phyloP scores from a whole-genome alignment of 2,888 invertebrate genomes.

The Cerastoderma edule region DNA sequence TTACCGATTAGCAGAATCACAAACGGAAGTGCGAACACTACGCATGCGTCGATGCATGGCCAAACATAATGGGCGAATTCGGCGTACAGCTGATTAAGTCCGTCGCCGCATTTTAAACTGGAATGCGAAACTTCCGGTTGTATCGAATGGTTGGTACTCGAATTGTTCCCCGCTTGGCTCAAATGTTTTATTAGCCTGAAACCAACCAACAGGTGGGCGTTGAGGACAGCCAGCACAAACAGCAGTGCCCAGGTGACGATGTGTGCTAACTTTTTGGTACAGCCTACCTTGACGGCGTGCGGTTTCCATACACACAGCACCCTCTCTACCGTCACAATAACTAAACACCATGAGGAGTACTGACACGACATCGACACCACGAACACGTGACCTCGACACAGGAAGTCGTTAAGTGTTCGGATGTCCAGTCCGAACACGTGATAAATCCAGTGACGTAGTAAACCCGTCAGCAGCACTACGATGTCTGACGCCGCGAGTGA shows the following conservation, averaged over 20 bases:
- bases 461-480: constrained; percentile 64
- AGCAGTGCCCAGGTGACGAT: constrained; percentile 35
- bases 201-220: constrained; percentile 64
- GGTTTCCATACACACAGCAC: constrained; percentile 69
- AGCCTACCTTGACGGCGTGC: constrained; percentile 64
- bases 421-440: constrained; percentile 54
- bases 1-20: constrained; percentile 67
- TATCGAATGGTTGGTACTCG: not conserved
- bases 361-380: constrained; percentile 66
- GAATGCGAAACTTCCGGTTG: constrained; percentile 30
- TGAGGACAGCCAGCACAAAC: constrained; percentile 49
- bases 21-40: constrained; percentile 68
- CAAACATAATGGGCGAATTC: constrained; percentile 52
- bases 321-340: constrained; percentile 72
- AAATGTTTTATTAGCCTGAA: constrained; percentile 7
- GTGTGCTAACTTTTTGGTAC: constrained; percentile 51
- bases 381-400: constrained; percentile 66
- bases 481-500: constrained; percentile 66
- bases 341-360: constrained; percentile 74
- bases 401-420: constrained; percentile 35
- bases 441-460: constrained; percentile 62
- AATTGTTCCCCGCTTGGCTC: not conserved
- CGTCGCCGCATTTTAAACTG: no score
- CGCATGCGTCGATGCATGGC: constrained; percentile 71
- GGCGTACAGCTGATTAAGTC: constrained; percentile 30